Evolutionary conservation across 2,888 invertebrate species (phyloP).

Genomic region (Spodoptera exigua): DNA sequence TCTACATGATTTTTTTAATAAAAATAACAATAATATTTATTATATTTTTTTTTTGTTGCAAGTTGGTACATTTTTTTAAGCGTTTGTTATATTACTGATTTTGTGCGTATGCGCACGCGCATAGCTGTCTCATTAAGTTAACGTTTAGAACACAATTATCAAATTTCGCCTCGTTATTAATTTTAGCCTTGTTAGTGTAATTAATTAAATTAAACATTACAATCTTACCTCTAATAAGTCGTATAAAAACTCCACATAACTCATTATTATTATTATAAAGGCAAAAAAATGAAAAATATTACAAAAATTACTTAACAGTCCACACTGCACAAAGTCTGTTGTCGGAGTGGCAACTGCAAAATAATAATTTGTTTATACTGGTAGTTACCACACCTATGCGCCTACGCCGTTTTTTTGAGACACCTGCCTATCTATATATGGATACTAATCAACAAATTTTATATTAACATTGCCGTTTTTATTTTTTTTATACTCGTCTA

Average conservation of each 20-base stretch:
- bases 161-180: no score
- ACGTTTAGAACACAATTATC: no score
- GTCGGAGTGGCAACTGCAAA: constrained; percentile 74
- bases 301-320: constrained; percentile 53
- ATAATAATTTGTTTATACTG: constrained; percentile 72
- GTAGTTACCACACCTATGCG: constrained; percentile 77
- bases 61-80: no score
- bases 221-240: constrained; percentile 80
- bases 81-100: no score
- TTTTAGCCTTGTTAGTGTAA: no score
- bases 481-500: constrained; percentile 27
- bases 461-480: constrained; percentile 53
- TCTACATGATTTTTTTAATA: no score
- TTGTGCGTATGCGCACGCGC: no score
- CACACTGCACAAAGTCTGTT: constrained; percentile 67
- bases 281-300: constrained; percentile 53
- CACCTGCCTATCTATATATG: constrained; percentile 77
- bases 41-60: no score
- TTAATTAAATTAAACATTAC: not conserved
- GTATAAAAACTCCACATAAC: constrained; percentile 82
- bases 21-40: no score
- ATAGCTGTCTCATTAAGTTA: no score
- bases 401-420: constrained; percentile 73
- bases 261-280: constrained; percentile 66
- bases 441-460: constrained; percentile 73